A percentile compares a stretch with the other conserved stretches of the same genome.
Conservation (phyloP, 2,113 vertebrate genomes). For the Eulemur macaco region DNA sequence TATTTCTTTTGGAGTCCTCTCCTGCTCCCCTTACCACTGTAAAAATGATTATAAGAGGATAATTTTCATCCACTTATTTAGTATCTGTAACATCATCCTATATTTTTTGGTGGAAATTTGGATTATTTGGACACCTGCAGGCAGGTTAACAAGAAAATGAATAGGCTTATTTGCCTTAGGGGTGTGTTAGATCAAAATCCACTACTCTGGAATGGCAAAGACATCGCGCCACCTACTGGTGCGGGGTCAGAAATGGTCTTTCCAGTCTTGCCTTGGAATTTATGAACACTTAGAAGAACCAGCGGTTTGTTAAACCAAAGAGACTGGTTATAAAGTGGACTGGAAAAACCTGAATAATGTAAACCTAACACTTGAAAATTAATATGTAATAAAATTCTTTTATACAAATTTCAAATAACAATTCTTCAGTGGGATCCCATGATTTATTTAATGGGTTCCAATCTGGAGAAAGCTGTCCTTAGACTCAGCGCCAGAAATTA, state of each 20-base stretch:
- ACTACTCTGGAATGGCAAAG: not conserved
- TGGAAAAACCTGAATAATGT: not conserved
- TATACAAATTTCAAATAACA: slow-evolving; percentile 44
- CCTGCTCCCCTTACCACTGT: not conserved
- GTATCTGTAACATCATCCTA: slow-evolving; percentile 48
- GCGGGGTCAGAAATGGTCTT: not conserved
- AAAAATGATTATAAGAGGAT: slow-evolving; percentile 49
- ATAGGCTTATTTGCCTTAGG: not conserved
- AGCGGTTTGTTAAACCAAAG: not conserved
- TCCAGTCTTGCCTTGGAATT: not conserved
- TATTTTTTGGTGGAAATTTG: slow-evolving; percentile 30
- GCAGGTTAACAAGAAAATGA: slow-evolving; percentile 12
- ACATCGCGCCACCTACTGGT: not conserved
- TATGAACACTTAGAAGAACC: not conserved
- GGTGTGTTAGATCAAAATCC: not conserved
- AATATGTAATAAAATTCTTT: slow-evolving; percentile 33
- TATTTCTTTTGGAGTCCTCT: slow-evolving; percentile 56
- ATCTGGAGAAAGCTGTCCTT: slow-evolving; percentile 2
- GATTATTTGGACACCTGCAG: slow-evolving; percentile 56
- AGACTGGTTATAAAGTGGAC: not conserved
- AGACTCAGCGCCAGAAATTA: slow-evolving; percentile 45
- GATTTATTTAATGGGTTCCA: slow-evolving; percentile 48
- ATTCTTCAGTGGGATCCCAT: slow-evolving; percentile 23
- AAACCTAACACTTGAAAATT: not conserved
- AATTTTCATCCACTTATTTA: slow-evolving; percentile 50